Base-by-base conservation (phyloP, 2,888 invertebrate species). In the Caenorhabditis virilis region DNA sequence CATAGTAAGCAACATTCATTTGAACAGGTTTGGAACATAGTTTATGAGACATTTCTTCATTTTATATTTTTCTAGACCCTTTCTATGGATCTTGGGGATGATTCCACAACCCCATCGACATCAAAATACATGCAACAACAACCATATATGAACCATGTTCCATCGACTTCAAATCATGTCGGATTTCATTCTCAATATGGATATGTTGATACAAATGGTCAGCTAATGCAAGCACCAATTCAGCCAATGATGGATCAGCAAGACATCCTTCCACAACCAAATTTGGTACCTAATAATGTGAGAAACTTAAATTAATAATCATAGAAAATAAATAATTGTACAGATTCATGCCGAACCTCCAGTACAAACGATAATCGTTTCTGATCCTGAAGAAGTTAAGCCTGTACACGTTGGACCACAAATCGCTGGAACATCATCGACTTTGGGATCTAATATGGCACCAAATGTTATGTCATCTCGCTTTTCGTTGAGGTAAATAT, bases 1-100 rank as follows among this genome's bases (percentile, higher is more conserved):
- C 69, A 69, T 42, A 58, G 62, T 38, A 72, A 72, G 20, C 64
- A 64, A 38, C 64, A 61, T 30, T 72, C 72, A 9, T 72, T 72
- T 42, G 72, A 72, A 30, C 72, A 73, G 58, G n/a, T n/a, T n/a
- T n/a, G n/a, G n/a, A n/a, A n/a, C n/a, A n/a, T n/a, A n/a, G n/a
- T n/a, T n/a, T n/a, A n/a, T n/a, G n/a, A n/a, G n/a, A n/a, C n/a
- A n/a, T n/a, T n/a, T n/a, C n/a, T n/a, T n/a, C n/a, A n/a, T n/a
- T n/a, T n/a, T n/a, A n/a, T n/a, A n/a, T n/a, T n/a, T n/a, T n/a
- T n/a, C n/a, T n/a, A n/a, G n/a, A 72, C 42, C 2, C 56, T 72
- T 1, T 72, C 72, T 5, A 64, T 72, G 1, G 72, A 72, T 52
- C 42, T 69, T 59, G 61, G 56, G n/a, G 72, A 72, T 16, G 63